Percentiles rank a stretch among this genome's conserved stretches.
These are phyloP conservation scores for Drosophila rellima DNA, from an alignment of 2,888 invertebrate species.

Conservation along the genomic window DNA sequence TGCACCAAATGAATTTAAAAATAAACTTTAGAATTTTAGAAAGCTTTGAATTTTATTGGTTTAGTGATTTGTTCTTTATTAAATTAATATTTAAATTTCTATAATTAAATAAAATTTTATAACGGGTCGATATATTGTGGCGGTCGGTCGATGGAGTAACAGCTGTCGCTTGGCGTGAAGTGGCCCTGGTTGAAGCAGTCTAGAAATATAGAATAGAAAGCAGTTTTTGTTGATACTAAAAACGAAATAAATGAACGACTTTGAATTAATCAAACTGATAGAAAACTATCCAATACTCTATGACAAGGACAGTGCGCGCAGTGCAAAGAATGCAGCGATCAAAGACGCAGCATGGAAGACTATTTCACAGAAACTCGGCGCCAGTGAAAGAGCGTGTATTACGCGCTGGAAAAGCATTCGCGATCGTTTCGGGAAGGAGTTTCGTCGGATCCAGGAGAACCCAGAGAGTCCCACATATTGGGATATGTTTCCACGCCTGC, in stretches of 20 bases:
- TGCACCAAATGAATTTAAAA: too few relatives aligned
- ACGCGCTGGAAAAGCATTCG: conserved; percentile 83
- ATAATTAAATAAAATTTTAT: too few relatives aligned
- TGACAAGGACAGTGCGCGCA: conserved; percentile 77
- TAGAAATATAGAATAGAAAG: conserved; percentile 32
- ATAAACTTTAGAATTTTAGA: too few relatives aligned
- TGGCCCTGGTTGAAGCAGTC: conserved; percentile 25
- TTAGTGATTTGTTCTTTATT: too few relatives aligned
- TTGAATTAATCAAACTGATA: conserved; percentile 72
- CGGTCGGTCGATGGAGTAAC: neutral
- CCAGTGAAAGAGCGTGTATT: conserved; percentile 82
- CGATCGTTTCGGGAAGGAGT: conserved; percentile 82
- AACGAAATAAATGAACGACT: conserved; percentile 66
- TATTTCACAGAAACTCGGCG: conserved; percentile 70
- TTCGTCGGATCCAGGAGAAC: conserved; percentile 75
- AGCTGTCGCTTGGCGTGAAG: conserved; percentile 4
- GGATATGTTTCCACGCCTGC: conserved; percentile 80
- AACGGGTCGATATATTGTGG: too few relatives aligned
- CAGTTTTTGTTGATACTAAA: conserved; percentile 24
- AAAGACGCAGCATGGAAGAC: conserved; percentile 82
- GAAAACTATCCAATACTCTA: conserved; percentile 79
- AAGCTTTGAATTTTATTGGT: too few relatives aligned
- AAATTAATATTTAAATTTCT: too few relatives aligned
- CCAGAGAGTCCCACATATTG: conserved; percentile 77
- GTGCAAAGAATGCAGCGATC: conserved; percentile 65